phyloP scores from a whole-genome alignment of 2,797 vertebrate species.

The Myotis pilosus region DNA sequence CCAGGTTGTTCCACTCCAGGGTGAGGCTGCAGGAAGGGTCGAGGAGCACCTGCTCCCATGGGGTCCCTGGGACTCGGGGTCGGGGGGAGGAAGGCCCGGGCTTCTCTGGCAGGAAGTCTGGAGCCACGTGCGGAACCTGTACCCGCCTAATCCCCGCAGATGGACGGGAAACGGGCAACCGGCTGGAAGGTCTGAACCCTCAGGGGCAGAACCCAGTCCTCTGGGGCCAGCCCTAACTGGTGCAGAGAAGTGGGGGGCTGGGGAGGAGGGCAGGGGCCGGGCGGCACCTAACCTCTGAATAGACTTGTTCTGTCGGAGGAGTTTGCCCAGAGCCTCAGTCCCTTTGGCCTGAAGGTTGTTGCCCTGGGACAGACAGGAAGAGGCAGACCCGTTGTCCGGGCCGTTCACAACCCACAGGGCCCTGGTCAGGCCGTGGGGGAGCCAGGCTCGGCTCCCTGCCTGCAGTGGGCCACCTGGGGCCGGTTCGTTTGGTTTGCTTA shows the following conservation, averaged over 20 bases:
- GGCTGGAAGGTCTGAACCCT: neutral
- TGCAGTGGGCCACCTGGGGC: neutral
- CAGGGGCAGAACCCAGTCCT: neutral
- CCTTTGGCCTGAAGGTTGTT: slow-evolving; percentile 92
- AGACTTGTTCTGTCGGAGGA: slow-evolving; percentile 91
- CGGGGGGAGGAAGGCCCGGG: neutral
- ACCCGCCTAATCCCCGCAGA: neutral
- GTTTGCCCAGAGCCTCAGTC: slow-evolving; percentile 89
- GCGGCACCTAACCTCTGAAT: slow-evolving; percentile 87
- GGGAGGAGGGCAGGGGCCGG: neutral
- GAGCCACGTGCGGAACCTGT: neutral
- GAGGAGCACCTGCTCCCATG: accelerated
- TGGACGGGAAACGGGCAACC: neutral
- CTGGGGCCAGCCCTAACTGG: neutral
- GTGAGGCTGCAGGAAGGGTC: slow-evolving; percentile 85
- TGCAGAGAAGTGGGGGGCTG: neutral
- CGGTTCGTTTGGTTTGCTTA: neutral
- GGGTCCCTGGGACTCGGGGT: neutral
- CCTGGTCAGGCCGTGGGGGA: neutral
- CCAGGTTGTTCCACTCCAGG: slow-evolving; percentile 96
- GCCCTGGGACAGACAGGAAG: slow-evolving; percentile 85
- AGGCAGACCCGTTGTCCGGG: accelerated
- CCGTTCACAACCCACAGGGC: neutral
- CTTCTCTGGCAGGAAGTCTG: neutral
- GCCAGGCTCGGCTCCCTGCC: neutral